phyloP scores from a whole-genome alignment of 2,113 vertebrate species.

The Struthio camelus region DNA sequence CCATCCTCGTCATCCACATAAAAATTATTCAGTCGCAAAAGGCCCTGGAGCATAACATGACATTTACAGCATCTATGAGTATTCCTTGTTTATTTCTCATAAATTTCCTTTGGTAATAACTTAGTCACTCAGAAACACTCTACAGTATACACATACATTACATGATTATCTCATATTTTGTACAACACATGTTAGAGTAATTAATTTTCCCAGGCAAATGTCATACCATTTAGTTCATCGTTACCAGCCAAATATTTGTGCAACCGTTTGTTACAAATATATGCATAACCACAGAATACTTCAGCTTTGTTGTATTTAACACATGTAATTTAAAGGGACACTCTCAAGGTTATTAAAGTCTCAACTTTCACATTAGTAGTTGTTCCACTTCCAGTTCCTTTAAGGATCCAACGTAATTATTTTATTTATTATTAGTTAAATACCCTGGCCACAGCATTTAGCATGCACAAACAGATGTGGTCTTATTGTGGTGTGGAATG shows the following conservation, averaged over 20 bases:
- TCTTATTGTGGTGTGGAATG: not conserved
- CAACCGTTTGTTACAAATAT: slow-evolving; percentile 76
- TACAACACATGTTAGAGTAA: slow-evolving; percentile 76
- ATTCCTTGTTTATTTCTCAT: slow-evolving; percentile 72
- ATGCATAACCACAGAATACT: slow-evolving; percentile 74
- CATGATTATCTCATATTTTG: slow-evolving; percentile 75
- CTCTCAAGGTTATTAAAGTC: not conserved
- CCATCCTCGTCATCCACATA: slow-evolving; percentile 51
- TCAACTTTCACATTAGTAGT: not conserved
- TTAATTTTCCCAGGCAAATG: slow-evolving; percentile 80
- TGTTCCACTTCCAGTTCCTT: slow-evolving; percentile 21
- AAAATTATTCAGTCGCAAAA: slow-evolving; percentile 69
- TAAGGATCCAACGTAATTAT: not conserved
- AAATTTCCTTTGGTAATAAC: slow-evolving; percentile 74
- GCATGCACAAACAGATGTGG: not conserved
- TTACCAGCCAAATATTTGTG: slow-evolving; percentile 81
- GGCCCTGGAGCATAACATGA: slow-evolving; percentile 70
- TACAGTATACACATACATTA: slow-evolving; percentile 61
- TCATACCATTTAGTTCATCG: slow-evolving; percentile 77
- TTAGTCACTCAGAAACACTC: slow-evolving; percentile 66
- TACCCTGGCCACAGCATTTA: not conserved
- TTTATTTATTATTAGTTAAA: not conserved
- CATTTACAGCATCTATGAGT: slow-evolving; percentile 72
- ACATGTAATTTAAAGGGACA: slow-evolving; percentile 73
- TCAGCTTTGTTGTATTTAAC: slow-evolving; percentile 61